A percentile compares a stretch with the other conserved stretches of the same genome.
Evolutionary conservation across 2,888 invertebrate genomes (phyloP).

Genomic region (Caenorhabditis sp.): DNA sequence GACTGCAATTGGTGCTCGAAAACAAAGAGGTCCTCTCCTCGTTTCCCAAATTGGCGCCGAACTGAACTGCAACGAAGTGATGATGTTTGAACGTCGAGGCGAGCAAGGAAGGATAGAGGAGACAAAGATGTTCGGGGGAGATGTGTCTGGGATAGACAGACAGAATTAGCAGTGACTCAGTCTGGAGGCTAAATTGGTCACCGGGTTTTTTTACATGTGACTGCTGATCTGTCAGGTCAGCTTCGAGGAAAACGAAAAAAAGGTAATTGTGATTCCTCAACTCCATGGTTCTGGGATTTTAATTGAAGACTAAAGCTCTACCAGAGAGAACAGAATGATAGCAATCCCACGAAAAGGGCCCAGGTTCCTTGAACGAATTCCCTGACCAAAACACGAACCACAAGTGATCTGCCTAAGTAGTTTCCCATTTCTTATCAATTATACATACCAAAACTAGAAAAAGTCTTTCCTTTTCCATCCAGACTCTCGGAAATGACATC

Average conservation of each 20-base stretch:
- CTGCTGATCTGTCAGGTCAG: too few species aligned
- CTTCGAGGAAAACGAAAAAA: too few species aligned
- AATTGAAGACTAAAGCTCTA: too few species aligned
- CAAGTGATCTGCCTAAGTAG: not conserved
- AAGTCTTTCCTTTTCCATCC: not conserved
- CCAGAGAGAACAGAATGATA: too few species aligned
- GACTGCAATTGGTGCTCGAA: conserved; percentile 34
- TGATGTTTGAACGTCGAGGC: conserved; percentile 28
- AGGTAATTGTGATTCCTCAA: too few species aligned
- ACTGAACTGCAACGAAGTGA: conserved; percentile 8
- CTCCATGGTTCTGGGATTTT: too few species aligned
- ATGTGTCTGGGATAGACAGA: too few species aligned
- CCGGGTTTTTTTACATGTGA: too few species aligned
- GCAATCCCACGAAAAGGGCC: too few species aligned
- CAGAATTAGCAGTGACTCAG: not conserved
- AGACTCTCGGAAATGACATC: conserved; percentile 50
- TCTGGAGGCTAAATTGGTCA: not conserved
- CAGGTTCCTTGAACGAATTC: too few species aligned
- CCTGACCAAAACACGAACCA: conserved; percentile 26
- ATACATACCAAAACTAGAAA: conserved; percentile 6
- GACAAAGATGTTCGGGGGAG: not conserved
- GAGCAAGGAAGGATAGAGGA: too few species aligned
- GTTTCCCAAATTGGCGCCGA: conserved; percentile 34
- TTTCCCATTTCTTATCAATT: conserved; percentile 21
- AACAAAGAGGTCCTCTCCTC: conserved; percentile 37